These are phyloP conservation scores for Cassiopea andromeda DNA, from an alignment of 30 jellyfish, hydroid and myxozoan species.

Conservation along the genomic window DNA sequence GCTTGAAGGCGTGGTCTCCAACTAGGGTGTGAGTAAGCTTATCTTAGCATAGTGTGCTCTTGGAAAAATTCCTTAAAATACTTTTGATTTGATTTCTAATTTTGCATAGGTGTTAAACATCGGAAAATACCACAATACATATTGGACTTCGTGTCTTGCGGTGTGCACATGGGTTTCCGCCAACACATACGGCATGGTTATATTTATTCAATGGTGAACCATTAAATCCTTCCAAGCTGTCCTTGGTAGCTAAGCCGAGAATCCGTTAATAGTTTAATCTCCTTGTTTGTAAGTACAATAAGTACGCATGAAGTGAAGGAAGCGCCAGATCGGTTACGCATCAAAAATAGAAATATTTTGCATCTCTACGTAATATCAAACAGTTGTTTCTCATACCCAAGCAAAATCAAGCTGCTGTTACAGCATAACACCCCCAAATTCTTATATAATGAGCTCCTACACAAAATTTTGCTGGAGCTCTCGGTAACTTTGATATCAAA, in stretches of 20 bases:
- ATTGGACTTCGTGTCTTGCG: constrained; percentile 21
- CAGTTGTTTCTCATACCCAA: not conserved
- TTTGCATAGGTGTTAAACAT: not conserved
- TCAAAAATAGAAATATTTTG: constrained; percentile 19
- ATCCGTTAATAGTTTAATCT: constrained; percentile 40
- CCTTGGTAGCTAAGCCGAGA: constrained; percentile 23
- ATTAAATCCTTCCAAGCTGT: constrained; percentile 21
- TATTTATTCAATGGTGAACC: constrained; percentile 35
- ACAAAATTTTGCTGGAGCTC: too few relatives aligned
- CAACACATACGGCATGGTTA: constrained; percentile 16
- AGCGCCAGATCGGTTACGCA: constrained; percentile 15
- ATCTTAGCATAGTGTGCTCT: too few relatives aligned
- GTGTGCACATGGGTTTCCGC: constrained; percentile 22
- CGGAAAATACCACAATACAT: not conserved
- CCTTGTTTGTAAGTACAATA: constrained; percentile 14
- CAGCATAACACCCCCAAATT: too few relatives aligned
- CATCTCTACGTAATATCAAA: constrained; percentile 8
- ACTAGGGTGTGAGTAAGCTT: too few relatives aligned
- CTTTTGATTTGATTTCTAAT: not conserved
- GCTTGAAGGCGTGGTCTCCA: too few relatives aligned
- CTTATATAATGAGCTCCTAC: too few relatives aligned
- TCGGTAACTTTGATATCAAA: too few relatives aligned
- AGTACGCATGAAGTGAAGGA: constrained; percentile 15
- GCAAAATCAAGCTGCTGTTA: too few relatives aligned
- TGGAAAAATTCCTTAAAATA: not conserved